phyloP scores from a whole-genome alignment of 2,888 invertebrate genomes.

The Melieria crassipennis region DNA sequence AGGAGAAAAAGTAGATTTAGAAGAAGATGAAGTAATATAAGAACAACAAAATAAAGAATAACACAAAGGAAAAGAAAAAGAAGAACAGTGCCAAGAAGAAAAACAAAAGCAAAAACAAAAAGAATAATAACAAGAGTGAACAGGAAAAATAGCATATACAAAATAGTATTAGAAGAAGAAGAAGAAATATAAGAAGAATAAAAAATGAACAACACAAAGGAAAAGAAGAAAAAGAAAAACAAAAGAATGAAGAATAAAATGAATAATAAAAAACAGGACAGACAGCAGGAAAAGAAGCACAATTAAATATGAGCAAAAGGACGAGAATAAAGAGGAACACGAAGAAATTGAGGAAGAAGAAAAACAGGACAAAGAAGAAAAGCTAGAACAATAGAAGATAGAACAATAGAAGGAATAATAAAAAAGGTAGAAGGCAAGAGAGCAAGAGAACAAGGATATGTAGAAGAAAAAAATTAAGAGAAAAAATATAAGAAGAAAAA shows the following conservation, averaged over 20 bases:
- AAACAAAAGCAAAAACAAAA: neutral
- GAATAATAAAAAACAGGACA: neutral
- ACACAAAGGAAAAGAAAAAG: neutral
- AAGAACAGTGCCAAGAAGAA: neutral
- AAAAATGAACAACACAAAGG: neutral
- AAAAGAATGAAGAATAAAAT: neutral
- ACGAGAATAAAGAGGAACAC: neutral
- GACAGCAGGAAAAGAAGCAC: neutral
- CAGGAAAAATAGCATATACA: neutral
- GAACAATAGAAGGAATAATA: too few species aligned
- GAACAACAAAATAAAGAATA: neutral
- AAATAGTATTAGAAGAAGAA: neutral
- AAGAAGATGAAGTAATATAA: too few species aligned
- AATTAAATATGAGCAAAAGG: neutral
- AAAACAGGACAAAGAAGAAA: neutral
- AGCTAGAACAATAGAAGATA: neutral
- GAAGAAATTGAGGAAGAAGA: neutral
- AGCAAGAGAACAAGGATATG: too few species aligned
- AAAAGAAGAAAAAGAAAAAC: neutral
- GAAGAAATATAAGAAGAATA: neutral
- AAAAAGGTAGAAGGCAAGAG: too few species aligned
- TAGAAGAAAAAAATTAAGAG: too few species aligned
- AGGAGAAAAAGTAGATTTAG: neutral
- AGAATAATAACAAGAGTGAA: neutral
- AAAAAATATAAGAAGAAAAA: too few species aligned